These are phyloP conservation scores for Aphelinus certus DNA, from an alignment of 1,140 invertebrate genomes.

Conservation along the genomic window DNA sequence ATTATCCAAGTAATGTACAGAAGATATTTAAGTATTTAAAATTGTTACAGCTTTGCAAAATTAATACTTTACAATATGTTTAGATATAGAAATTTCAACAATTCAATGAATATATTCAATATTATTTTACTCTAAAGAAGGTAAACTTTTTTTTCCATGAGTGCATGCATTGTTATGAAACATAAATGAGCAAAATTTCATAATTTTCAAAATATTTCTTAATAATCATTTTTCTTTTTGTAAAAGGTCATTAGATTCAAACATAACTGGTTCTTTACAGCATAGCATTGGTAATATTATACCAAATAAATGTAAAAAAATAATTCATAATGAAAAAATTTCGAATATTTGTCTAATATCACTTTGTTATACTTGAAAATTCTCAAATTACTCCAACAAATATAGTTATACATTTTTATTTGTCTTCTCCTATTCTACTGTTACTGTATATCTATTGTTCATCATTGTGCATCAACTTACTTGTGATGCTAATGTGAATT, in stretches of 20 bases:
- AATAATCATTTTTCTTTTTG: neutral
- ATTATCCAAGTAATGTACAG: constrained; percentile 19
- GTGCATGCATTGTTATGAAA: no score
- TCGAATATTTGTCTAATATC: no score
- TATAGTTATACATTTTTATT: no score
- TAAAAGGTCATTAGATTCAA: constrained; percentile 9
- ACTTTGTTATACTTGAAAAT: no score
- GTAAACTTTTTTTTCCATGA: no score
- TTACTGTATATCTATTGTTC: neutral
- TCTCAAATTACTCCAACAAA: no score
- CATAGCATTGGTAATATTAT: constrained; percentile 8
- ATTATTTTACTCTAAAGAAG: no score
- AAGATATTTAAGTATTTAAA: constrained; percentile 19
- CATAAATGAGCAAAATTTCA: no score
- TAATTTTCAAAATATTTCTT: no score
- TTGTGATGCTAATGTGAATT: neutral
- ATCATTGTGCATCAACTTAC: constrained; percentile 15
- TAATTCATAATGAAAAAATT: no score
- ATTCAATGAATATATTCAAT: no score
- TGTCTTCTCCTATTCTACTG: no score
- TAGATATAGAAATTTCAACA: constrained; percentile 2
- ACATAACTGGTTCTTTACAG: constrained; percentile 2
- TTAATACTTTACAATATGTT: neutral
- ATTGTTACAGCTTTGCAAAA: constrained; percentile 7
- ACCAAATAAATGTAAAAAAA: neutral